Base-by-base conservation (phyloP, 1,140 invertebrate genomes). In the Cydia pomonella region DNA sequence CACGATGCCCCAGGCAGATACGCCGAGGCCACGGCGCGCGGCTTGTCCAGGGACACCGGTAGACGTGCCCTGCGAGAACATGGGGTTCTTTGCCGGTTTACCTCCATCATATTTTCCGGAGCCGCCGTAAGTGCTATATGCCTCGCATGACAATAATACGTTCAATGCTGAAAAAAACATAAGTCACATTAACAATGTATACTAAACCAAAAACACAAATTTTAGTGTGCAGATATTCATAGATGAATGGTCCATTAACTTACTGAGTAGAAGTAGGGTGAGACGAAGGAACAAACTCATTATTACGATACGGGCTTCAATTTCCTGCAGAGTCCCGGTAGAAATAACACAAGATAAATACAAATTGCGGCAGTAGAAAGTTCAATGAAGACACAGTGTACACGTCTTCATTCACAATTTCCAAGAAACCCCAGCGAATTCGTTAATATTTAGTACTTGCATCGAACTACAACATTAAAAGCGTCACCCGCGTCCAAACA, bases 1-100 rank as follows among this genome's bases (percentile, higher is more conserved):
- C 23, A 95, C 92, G 27, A 95, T 93, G 38, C 94, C 94, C 92
- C 95, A 95, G 2, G 94, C 95, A 2, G 94, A 95, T 16, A 95
- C 85, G 3, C 94, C 93, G 44, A 93, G 83, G 21, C 94, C 93
- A 81, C 92, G 81, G 66, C 85, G 74, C 7, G 82, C 76, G 7
- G 79, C 62, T 41, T 85, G 82, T 21, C 77, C 66, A 5, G 82
- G 79, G 12, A 77, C 7, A n/a, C 84, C 78, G 47, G 78, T 29
- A 41, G 75, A 79, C n/a, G 76, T 73, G 6, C 79, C 75, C 50
- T 87, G 85, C 2, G 79, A 41, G 71, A 83, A 77, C 18, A 64
- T 41, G 25, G 74, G 77, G 47, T 87, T 81, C 16, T 82, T 80
- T 13, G 81, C 78, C 18, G 50, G 29, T 64, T 64, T 74, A 47